phyloP scores from a whole-genome alignment of 1,140 invertebrate genomes.

The Odontomachus brunneus region DNA sequence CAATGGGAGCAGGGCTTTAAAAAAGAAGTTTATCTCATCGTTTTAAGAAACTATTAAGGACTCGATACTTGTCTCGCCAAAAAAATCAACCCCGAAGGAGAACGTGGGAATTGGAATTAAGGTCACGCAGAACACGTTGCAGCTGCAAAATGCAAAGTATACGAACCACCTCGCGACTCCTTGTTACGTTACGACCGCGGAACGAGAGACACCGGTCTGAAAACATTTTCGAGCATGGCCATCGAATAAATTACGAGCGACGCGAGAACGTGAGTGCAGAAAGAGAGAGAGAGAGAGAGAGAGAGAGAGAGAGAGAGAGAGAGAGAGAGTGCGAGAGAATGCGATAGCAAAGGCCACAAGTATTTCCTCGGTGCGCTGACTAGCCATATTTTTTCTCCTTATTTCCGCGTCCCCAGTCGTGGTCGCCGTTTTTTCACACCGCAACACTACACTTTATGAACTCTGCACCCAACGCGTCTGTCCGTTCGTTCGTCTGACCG shows the following conservation, averaged over 20 bases:
- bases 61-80: not conserved
- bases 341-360: not conserved
- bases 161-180: not conserved
- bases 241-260: slow-evolving; percentile 33
- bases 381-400: slow-evolving; percentile 53
- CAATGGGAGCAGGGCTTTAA: no score
- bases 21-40: no score
- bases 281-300: not conserved
- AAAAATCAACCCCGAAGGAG: not conserved
- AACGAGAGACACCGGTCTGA: not conserved
- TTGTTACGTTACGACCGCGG: not conserved
- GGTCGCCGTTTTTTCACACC: slow-evolving; percentile 30
- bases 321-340: not conserved
- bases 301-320: no score
- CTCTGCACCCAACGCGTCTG: slow-evolving; percentile 7
- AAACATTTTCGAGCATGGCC: slow-evolving; percentile 14
- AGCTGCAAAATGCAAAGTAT: slow-evolving; percentile 5
- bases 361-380: slow-evolving; percentile 50
- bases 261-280: not conserved
- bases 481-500: not conserved
- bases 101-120: not conserved
- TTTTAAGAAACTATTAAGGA: not conserved
- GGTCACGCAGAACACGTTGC: not conserved
- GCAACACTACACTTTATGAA: slow-evolving; percentile 51
- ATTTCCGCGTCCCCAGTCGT: slow-evolving; percentile 5